phyloP scores from a whole-genome alignment of 2,113 vertebrate species.

The Hydropotes inermis region DNA sequence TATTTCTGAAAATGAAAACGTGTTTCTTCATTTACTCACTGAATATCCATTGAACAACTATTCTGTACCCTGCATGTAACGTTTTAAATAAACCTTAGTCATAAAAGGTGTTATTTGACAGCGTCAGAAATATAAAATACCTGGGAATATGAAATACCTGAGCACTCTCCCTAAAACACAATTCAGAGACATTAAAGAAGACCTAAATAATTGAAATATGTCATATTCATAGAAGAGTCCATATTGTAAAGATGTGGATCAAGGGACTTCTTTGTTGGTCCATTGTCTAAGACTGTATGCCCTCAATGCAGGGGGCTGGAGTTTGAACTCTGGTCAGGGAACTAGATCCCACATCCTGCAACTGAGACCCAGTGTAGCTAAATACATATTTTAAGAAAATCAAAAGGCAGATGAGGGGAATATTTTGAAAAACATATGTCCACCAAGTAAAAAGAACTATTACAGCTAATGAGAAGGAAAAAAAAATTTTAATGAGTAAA shows the following conservation, averaged over 20 bases:
- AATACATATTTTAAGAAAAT: not conserved
- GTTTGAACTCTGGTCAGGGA: not conserved
- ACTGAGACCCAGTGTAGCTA: not conserved
- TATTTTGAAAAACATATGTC: not conserved
- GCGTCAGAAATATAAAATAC: not conserved
- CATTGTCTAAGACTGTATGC: not conserved
- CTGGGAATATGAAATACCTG: not conserved
- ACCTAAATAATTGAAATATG: not conserved
- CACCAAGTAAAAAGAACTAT: not conserved
- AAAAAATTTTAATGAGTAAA: not conserved
- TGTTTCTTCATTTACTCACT: not conserved
- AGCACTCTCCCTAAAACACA: not conserved
- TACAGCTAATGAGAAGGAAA: not conserved
- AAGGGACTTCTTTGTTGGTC: not conserved
- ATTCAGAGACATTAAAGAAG: not conserved
- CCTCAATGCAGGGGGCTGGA: not conserved
- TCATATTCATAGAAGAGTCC: not conserved
- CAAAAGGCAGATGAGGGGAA: not conserved
- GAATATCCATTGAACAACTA: not conserved
- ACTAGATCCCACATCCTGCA: not conserved
- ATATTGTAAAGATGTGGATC: not conserved
- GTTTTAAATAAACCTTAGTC: not conserved
- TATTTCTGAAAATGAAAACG: not conserved
- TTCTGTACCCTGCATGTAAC: not conserved
- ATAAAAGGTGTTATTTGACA: not conserved